These are phyloP conservation scores for Pristionchus mayeri DNA, from an alignment of 2,888 invertebrate species.

Conservation along the genomic window DNA sequence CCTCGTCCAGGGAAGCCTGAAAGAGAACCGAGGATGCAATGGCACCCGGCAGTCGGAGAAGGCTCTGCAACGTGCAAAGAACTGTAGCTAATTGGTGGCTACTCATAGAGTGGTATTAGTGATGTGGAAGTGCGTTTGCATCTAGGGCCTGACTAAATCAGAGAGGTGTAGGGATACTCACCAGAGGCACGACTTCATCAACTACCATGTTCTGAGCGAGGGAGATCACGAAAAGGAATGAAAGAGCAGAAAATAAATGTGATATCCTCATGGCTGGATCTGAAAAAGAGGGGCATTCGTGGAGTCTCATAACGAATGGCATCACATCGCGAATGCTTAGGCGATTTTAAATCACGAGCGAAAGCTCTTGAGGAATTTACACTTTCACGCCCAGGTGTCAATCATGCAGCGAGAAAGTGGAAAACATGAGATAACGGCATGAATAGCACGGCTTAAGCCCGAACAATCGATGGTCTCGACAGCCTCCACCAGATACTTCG, in stretches of 20 bases:
- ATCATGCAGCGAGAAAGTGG: neutral
- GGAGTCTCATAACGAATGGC: too few species aligned
- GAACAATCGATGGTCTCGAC: too few species aligned
- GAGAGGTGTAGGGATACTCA: neutral
- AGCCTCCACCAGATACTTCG: too few species aligned
- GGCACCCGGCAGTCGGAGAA: neutral
- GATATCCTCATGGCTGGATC: constrained; percentile 3
- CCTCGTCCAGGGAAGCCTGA: neutral
- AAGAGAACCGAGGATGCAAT: neutral
- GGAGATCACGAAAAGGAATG: neutral
- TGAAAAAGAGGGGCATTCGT: neutral
- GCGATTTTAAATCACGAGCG: neutral
- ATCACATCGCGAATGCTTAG: too few species aligned
- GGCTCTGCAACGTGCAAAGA: neutral
- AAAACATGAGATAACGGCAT: neutral
- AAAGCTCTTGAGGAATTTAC: neutral
- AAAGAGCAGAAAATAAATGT: neutral
- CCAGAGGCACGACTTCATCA: constrained; percentile 11
- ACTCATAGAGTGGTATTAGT: too few species aligned
- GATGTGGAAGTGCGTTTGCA: neutral
- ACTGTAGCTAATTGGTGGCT: too few species aligned
- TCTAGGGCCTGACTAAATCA: neutral
- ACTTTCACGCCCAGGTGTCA: neutral
- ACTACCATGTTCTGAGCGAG: neutral
- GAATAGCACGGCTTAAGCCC: too few species aligned